Evolutionary conservation across 2,797 vertebrate genomes (phyloP), one percentile per base, ranked within the genome.

Genomic region (Poecilia wingei): DNA sequence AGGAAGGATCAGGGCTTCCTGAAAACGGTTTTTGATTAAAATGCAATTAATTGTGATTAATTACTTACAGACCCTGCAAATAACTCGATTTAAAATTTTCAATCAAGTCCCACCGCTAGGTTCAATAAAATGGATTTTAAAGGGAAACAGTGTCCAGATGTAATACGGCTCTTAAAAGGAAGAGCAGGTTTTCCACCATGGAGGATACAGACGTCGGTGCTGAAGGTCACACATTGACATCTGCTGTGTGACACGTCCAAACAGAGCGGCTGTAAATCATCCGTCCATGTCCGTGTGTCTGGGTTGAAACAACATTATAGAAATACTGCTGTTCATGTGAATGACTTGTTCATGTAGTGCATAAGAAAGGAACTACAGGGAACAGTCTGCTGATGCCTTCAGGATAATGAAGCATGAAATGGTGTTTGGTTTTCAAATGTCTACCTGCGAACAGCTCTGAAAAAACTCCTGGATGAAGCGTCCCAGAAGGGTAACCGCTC

Each of bases 381-480:
- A 20, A 36, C 20, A 68, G 66, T 69, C n/a, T 43, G 66, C 39
- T 69, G 66, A n/a, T 69, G 39, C 39, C 66, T 69, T 69, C 39
- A 43, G 39, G 66, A 69, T 43, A 69, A 69, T 69, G 66, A 69
- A 43, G 66, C 66, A 43, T 69, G 66, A 69, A 43, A 69, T 69
- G 1, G 66, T 69, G 22, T 69, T 69, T 69, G 66, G 25, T 69
- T 68, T 69, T 69, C 68, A 69, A 69, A 12, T n/a, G 68, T n/a
- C 68, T 69, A 45, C 41, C 68, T n/a, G 25, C 6, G 12, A 45
- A 69, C 41, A 45, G 2, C 64, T 68, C 20, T 68, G 64, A 68
- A 68, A 41, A 68, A 68, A 68, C 68, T 69, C 66, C 22, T 45
- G 41, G 22, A 45, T 45, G n/a, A 45, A n/a, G 25, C 25, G 1